Percentiles rank a stretch among this genome's conserved stretches.
These are phyloP conservation scores for Scolopax rusticola DNA, from an alignment of 2,797 vertebrate genomes.

Conservation along the genomic window DNA sequence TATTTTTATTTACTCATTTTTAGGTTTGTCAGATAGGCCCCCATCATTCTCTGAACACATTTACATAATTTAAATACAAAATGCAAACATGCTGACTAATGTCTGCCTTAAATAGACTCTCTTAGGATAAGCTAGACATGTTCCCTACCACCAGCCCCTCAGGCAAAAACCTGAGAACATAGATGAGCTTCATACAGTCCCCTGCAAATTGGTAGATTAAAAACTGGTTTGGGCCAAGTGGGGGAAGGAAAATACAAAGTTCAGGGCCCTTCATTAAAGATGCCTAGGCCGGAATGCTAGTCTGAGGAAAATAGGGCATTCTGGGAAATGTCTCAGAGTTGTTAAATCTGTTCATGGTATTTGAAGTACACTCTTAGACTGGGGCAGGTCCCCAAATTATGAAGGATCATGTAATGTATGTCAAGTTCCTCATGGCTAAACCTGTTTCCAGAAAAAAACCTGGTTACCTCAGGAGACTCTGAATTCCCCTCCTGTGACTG, in stretches of 20 bases:
- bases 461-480: neutral
- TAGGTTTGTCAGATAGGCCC: constrained; percentile 14
- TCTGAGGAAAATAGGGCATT: neutral
- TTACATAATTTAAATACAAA: constrained; percentile 76
- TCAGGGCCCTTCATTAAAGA: neutral
- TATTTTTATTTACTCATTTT: constrained; percentile 5
- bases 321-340: neutral
- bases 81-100: constrained; percentile 76
- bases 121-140: constrained; percentile 66
- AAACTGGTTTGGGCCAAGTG: neutral
- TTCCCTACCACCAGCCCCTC: constrained; percentile 54
- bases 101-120: constrained; percentile 71
- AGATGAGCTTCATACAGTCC: neutral
- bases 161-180: constrained; percentile 56
- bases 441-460: neutral
- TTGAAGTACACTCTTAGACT: neutral
- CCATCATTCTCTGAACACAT: constrained; percentile 57
- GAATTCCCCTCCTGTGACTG: accelerated
- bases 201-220: neutral
- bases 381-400: neutral
- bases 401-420: neutral
- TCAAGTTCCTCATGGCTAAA: neutral
- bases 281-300: neutral
- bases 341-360: neutral
- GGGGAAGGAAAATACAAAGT: neutral